Evolutionary conservation across 2,113 vertebrate species (phyloP).

Genomic region (Chionodraco myersi): DNA sequence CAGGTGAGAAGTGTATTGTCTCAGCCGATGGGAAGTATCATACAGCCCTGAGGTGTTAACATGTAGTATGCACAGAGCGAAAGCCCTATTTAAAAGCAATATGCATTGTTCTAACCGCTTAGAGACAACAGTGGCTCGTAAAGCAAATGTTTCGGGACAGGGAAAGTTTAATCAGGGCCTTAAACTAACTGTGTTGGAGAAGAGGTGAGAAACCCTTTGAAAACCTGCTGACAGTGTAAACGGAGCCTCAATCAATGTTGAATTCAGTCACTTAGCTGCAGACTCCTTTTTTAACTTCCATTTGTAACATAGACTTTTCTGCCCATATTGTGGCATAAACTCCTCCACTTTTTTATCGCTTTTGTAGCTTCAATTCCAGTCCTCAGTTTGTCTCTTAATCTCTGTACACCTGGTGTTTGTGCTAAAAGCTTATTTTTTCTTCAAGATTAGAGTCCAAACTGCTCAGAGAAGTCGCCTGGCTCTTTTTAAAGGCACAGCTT

Average conservation of each 20-base stretch:
- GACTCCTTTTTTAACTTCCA: background rate
- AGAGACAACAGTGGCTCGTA: constrained; percentile 6
- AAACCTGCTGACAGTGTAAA: background rate
- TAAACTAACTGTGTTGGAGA: background rate
- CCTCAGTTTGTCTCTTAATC: background rate
- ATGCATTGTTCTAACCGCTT: constrained; percentile 18
- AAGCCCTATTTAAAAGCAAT: constrained; percentile 26
- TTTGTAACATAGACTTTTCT: background rate
- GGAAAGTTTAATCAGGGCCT: background rate
- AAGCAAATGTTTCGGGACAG: constrained; percentile 19
- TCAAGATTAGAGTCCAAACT: background rate
- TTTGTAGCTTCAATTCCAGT: background rate
- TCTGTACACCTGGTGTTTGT: background rate
- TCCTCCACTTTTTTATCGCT: too few relatives aligned
- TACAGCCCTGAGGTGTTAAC: constrained; percentile 3
- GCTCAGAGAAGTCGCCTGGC: constrained; percentile 19
- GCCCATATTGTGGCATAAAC: too few relatives aligned
- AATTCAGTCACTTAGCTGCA: background rate
- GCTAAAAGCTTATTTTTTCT: too few relatives aligned
- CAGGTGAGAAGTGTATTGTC: constrained; percentile 4
- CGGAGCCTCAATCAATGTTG: background rate
- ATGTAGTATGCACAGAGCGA: constrained; percentile 14
- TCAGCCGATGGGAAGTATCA: constrained; percentile 8
- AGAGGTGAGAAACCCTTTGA: constrained; percentile 2
- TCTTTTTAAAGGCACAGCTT: background rate